Percentiles rank a stretch among this genome's conserved stretches.
These are phyloP conservation scores for Stenolophus ochropezus DNA, from an alignment of 2,888 invertebrate species.

Conservation along the genomic window DNA sequence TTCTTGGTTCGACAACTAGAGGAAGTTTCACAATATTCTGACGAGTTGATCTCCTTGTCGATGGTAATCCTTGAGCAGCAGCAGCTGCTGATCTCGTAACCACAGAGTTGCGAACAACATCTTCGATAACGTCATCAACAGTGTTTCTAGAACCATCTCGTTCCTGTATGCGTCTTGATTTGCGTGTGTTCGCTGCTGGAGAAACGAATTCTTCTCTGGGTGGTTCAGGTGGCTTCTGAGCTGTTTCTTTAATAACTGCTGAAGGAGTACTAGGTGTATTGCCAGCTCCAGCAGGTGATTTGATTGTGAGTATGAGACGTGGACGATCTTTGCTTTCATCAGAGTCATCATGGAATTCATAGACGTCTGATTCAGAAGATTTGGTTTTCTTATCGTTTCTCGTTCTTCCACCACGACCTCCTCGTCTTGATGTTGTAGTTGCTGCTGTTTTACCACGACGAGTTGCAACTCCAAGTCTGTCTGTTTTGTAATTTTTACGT, in stretches of 20 bases:
- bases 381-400: constrained; percentile 76
- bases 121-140: constrained; percentile 92
- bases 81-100: constrained; percentile 71
- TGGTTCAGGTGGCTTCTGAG: constrained; percentile 77
- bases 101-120: constrained; percentile 84
- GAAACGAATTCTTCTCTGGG: constrained; percentile 79
- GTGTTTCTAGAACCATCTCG: constrained; percentile 85
- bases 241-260: constrained; percentile 74
- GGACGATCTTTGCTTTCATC: constrained; percentile 84
- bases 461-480: constrained; percentile 75
- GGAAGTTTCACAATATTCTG: constrained; percentile 72
- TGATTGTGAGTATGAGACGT: constrained; percentile 87
- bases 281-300: constrained; percentile 78
- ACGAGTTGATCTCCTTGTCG: constrained; percentile 77
- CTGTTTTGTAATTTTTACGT: constrained; percentile 60
- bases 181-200: constrained; percentile 82
- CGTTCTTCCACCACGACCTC: constrained; percentile 75
- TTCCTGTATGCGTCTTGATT: constrained; percentile 87
- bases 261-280: constrained; percentile 68
- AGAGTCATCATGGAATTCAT: constrained; percentile 93
- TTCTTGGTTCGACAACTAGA: constrained; percentile 71
- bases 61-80: constrained; percentile 69
- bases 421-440: constrained; percentile 69
- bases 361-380: constrained; percentile 82
- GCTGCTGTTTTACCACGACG: constrained; percentile 75